Percentiles rank a stretch among this genome's conserved stretches.
Evolutionary conservation across 2,888 invertebrate species (phyloP).

Genomic region (Pristionchus fissidentatus): DNA sequence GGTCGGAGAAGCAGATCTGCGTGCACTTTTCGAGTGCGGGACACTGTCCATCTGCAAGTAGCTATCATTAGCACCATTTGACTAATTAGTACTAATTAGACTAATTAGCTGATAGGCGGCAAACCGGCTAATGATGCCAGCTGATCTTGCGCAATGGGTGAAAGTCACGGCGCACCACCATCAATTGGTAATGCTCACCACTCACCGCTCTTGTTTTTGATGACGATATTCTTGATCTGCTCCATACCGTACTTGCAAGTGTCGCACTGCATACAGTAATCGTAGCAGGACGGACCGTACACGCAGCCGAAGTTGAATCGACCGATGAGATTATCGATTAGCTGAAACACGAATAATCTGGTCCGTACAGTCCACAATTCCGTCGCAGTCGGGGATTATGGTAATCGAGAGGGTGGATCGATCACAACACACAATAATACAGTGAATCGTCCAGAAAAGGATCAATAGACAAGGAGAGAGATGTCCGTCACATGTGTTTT

Average conservation of each 20-base stretch:
- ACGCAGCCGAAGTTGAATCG: slow-evolving; percentile 42
- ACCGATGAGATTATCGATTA: slow-evolving; percentile 39
- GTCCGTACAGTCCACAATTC: too few relatives aligned
- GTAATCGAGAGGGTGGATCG: not conserved
- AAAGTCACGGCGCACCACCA: not conserved
- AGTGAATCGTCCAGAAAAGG: not conserved
- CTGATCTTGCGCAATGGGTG: slow-evolving; percentile 17
- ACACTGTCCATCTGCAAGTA: slow-evolving; percentile 36
- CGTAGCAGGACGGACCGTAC: slow-evolving; percentile 46
- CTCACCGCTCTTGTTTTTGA: slow-evolving; percentile 43
- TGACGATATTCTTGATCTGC: slow-evolving; percentile 41
- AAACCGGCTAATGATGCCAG: not conserved
- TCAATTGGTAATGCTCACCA: not conserved
- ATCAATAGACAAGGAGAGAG: not conserved
- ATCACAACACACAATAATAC: not conserved
- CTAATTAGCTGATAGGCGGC: not conserved
- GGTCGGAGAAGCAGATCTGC: slow-evolving; percentile 34
- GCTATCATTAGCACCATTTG: too few relatives aligned
- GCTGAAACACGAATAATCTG: slow-evolving; percentile 7
- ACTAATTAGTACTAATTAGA: not conserved
- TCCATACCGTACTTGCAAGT: slow-evolving; percentile 44
- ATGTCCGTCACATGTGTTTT: not conserved
- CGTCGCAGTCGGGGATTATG: not conserved
- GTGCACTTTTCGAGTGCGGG: slow-evolving; percentile 28
- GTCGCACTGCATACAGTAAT: slow-evolving; percentile 34